Percentiles rank a stretch among this genome's conserved stretches.
Conservation (phyloP, 1,140 invertebrate species). For the Euglossa dilemma region DNA sequence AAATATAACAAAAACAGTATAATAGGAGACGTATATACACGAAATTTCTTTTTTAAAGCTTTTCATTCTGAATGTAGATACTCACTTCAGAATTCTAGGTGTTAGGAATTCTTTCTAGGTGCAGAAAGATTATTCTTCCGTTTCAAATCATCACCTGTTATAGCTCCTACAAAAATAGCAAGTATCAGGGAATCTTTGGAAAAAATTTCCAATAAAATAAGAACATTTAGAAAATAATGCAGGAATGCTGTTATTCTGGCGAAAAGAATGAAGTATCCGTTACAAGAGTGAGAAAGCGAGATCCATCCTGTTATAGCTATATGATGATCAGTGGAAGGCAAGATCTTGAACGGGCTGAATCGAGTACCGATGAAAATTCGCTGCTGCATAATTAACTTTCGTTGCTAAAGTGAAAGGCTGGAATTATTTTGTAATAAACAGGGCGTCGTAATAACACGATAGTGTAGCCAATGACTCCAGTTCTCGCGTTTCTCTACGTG, state of each 20-base stretch:
- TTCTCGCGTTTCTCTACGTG: background rate
- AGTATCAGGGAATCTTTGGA: no score
- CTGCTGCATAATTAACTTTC: background rate
- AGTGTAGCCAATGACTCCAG: background rate
- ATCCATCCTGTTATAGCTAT: background rate
- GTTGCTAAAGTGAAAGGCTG: constrained; percentile 18
- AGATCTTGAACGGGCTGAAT: no score
- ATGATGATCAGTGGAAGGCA: background rate
- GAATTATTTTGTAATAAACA: constrained; percentile 27
- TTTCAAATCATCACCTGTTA: no score
- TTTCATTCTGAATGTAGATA: no score
- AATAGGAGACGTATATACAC: no score
- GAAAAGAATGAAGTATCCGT: background rate
- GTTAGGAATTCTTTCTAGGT: no score
- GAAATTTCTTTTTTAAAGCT: no score
- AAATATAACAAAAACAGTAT: no score
- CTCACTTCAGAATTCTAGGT: no score
- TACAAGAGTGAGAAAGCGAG: background rate
- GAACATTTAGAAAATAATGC: background rate
- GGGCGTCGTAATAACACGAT: background rate
- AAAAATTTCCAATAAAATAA: no score
- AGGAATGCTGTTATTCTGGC: background rate
- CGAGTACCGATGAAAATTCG: background rate
- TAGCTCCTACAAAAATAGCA: no score
- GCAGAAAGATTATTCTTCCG: no score